Evolutionary conservation across 2,888 invertebrate genomes (phyloP), one percentile per base, ranked within the genome.

Genomic region (Plemyria rubiginata): DNA sequence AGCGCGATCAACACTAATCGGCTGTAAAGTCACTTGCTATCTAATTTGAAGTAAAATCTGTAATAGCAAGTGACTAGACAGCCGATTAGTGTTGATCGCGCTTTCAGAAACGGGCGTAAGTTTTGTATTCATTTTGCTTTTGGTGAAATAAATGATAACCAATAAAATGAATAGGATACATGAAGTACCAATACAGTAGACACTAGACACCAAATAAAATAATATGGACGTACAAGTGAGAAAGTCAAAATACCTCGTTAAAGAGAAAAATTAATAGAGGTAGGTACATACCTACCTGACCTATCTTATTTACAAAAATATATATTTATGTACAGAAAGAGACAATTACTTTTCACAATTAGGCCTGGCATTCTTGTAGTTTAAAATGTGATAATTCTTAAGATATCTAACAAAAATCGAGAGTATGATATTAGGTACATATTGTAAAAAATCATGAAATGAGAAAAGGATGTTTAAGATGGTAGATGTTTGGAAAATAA

Each of bases 211-310:
- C 53, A 72, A 74, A 60, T 15, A 71, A 54, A 68, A 72, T 15
- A 71, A 54, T 67, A 72, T 71, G 60, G 65, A 75, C 76, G 80
- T 81, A 77, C 74, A 80, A 77, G 72, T 58, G 75, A 76, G 68
- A 75, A 68, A 74, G 71, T 74, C 68, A 64, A 62, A 77, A 76
- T 82, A 82, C 78, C 79, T 80, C 78, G 54, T 52, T 70, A 22
- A 22, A 22, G 22, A 22, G 22, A 22, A 22, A 22, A 22, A 22
- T 2, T 22, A 22, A 22, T 67, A 63, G 68, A 71, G 60, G 32
- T 8, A 36, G 8, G 8, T 8, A 36, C 67, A 66, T 65, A 56
- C 12, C 11, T 65, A 61, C 66, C 67, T 65, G 63, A 60, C 54
- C 32, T 59, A 69, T 68, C 38, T 55, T 55, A 70, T 56, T 67